Base-by-base conservation (phyloP, 1,140 invertebrate genomes). In the Drosophila ficusphila region DNA sequence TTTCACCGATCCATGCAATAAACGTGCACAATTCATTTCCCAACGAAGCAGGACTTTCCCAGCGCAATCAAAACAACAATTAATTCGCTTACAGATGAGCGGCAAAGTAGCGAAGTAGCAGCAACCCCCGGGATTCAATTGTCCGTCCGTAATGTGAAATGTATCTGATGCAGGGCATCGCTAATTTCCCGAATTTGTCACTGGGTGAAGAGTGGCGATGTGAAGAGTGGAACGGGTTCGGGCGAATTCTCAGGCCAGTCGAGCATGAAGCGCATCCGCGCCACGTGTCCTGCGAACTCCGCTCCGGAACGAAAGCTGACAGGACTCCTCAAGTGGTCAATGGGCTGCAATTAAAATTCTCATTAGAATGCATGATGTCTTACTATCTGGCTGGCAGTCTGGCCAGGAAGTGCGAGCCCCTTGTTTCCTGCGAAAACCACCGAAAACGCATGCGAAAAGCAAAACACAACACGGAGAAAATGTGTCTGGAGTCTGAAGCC, bases 111-210 rank as follows among this genome's bases (percentile, higher is more conserved):
- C 6, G 4, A 23, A 23, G 23, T 27, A 34, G 36, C 41, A 75
- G 51, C 79, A 70, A 88, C 81, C 81, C 81, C 57, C 58, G 77
- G 62, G 12, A 76, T 76, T 77, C 81, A 86, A 86, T 86, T 88
- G 82, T 86, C 81, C 79, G 72, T 79, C 81, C 56, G 76, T 88
- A 86, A 88, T 86, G 85, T 86, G 82, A 88, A 86, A 86, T 86
- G 77, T 86, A 86, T 86, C 81, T 88, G 64, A 47, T 44, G 76
- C 57, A 53, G 68, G 81, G 81, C 81, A 86, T 86, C 77, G 82
- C 81, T 86, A 86, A 86, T 86, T 86, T 86, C 76, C 36, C 75
- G 12, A 73, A 86, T 86, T 86, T 86, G 81, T 86, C 81, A 88
- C 70, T 77, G 76, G 77, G 85, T 52, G 65, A 41, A 33, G 23